These are phyloP conservation scores for Phalanger gymnotis DNA, from an alignment of 2,797 vertebrate species.

Conservation along the genomic window DNA sequence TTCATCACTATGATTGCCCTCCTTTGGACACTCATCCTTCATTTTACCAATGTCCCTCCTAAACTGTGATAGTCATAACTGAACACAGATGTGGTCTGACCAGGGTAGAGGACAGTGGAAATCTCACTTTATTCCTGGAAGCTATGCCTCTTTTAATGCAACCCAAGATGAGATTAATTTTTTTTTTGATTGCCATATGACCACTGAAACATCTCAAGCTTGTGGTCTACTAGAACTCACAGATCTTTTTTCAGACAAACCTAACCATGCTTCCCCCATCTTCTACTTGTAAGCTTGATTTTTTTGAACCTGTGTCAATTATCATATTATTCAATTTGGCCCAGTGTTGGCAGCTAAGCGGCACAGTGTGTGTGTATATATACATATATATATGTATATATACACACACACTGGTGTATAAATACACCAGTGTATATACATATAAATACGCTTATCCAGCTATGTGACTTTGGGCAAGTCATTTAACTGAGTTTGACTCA, in stretches of 20 bases:
- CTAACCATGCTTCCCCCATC: background rate
- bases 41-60: background rate
- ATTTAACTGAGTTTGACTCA: background rate
- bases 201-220: too few relatives aligned
- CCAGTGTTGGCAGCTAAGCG: background rate
- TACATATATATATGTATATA: too few relatives aligned
- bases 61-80: background rate
- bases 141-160: background rate
- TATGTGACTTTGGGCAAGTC: background rate
- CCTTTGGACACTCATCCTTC: background rate
- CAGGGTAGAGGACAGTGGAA: background rate
- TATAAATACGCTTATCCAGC: too few relatives aligned
- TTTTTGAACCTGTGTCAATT: background rate
- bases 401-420: too few relatives aligned
- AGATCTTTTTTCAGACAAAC: background rate
- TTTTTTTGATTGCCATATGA: background rate
- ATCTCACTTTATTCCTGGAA: background rate
- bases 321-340: background rate
- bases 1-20: background rate
- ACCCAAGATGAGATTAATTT: too few relatives aligned
- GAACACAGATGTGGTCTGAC: background rate
- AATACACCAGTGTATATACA: too few relatives aligned
- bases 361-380: too few relatives aligned
- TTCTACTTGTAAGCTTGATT: background rate
- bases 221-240: background rate